phyloP scores from a whole-genome alignment of 2,113 vertebrate genomes.

The Cebidichthys violaceus region DNA sequence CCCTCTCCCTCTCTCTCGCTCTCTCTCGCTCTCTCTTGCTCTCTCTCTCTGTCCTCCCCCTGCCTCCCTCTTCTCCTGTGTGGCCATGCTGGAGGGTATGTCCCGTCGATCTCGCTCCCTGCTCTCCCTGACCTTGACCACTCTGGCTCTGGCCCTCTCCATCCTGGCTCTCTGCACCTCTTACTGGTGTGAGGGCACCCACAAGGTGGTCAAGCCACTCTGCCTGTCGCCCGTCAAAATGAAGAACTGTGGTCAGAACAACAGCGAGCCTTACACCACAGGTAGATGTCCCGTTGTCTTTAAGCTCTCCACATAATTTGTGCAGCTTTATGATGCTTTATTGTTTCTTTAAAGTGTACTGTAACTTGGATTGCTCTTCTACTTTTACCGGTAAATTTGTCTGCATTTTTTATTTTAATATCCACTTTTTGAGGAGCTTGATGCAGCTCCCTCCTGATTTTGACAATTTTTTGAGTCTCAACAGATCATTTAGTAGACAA shows the following conservation, averaged over 20 bases:
- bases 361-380: neutral
- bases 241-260: slow-evolving; percentile 86
- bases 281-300: slow-evolving; percentile 47
- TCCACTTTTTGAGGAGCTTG: neutral
- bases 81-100: slow-evolving; percentile 82
- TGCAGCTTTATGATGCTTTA: neutral
- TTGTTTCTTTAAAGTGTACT: neutral
- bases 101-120: slow-evolving; percentile 84
- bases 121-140: slow-evolving; percentile 85
- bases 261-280: slow-evolving; percentile 83
- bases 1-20: neutral
- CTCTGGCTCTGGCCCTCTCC: slow-evolving; percentile 85
- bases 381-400: neutral
- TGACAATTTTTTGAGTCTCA: neutral
- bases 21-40: neutral
- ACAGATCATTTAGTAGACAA: neutral
- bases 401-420: neutral
- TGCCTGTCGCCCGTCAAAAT: slow-evolving; percentile 88
- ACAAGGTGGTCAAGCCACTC: slow-evolving; percentile 89
- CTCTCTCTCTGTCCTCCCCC: slow-evolving; percentile 40
- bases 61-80: slow-evolving; percentile 51
- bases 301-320: neutral
- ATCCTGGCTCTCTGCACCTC: slow-evolving; percentile 88
- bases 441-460: neutral
- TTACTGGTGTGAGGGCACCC: slow-evolving; percentile 90